A percentile compares a stretch with the other conserved stretches of the same genome.
These are phyloP conservation scores for Electrophaes corylata DNA, from an alignment of 2,888 invertebrate genomes.

Conservation along the genomic window DNA sequence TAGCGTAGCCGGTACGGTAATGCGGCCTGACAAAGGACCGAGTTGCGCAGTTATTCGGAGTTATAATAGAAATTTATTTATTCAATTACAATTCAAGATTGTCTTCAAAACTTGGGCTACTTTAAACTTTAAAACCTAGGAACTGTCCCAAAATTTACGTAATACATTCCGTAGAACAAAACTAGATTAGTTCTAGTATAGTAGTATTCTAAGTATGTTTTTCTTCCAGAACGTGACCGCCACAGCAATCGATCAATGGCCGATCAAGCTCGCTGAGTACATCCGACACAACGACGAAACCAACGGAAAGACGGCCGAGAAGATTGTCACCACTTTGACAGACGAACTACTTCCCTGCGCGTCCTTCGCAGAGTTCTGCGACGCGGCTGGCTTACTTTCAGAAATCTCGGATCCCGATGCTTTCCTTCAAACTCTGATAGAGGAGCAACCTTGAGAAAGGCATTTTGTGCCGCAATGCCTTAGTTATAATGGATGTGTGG, in stretches of 20 bases:
- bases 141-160: too few species aligned
- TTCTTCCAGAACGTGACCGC: conserved; percentile 87
- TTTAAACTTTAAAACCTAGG: too few species aligned
- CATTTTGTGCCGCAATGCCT: conserved; percentile 60
- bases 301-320: conserved; percentile 94
- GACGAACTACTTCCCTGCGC: conserved; percentile 96
- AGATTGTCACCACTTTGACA: conserved; percentile 91
- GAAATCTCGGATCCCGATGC: conserved; percentile 87
- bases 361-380: conserved; percentile 96
- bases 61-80: too few species aligned
- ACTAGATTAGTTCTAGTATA: too few species aligned
- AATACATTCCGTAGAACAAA: too few species aligned
- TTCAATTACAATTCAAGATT: too few species aligned
- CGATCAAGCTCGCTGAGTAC: conserved; percentile 94
- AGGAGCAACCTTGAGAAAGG: conserved; percentile 68
- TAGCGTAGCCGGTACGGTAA: too few species aligned
- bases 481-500: conserved; percentile 62
- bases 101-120: too few species aligned
- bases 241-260: conserved; percentile 92
- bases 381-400: conserved; percentile 92
- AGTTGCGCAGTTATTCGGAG: too few species aligned
- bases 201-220: background rate
- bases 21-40: too few species aligned
- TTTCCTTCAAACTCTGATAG: conserved; percentile 62
- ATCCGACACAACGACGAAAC: conserved; percentile 97